phyloP scores from a whole-genome alignment of 2,888 invertebrate genomes.

The Lithophane leautieri region DNA sequence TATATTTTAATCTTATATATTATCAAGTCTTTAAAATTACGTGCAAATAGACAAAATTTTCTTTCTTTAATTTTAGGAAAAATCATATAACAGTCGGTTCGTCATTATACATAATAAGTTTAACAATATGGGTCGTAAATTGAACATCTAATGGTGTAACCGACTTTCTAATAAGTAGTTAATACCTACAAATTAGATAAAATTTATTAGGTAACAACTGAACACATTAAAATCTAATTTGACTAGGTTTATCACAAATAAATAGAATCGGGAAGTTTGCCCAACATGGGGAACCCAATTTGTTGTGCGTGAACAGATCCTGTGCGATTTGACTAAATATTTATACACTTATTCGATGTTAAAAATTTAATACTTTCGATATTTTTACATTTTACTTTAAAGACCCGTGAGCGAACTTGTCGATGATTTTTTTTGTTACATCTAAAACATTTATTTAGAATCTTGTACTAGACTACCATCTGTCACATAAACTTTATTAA shows the following conservation, averaged over 20 bases:
- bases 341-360: slow-evolving; percentile 73
- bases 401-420: slow-evolving; percentile 84
- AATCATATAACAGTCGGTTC: slow-evolving; percentile 49
- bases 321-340: slow-evolving; percentile 52
- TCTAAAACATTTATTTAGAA: slow-evolving; percentile 49
- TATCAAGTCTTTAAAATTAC: slow-evolving; percentile 83
- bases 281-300: slow-evolving; percentile 58
- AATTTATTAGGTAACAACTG: slow-evolving; percentile 41
- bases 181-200: slow-evolving; percentile 46
- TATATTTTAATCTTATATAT: slow-evolving; percentile 70
- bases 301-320: slow-evolving; percentile 62
- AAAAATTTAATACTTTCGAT: slow-evolving; percentile 58
- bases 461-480: slow-evolving; percentile 38
- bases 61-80: slow-evolving; percentile 59
- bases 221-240: slow-evolving; percentile 57
- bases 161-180: slow-evolving; percentile 35
- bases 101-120: slow-evolving; percentile 22
- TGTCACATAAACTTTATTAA: slow-evolving; percentile 40
- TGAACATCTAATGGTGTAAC: slow-evolving; percentile 44
- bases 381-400: slow-evolving; percentile 58
- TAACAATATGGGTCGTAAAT: slow-evolving; percentile 41
- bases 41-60: slow-evolving; percentile 74
- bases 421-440: slow-evolving; percentile 50
- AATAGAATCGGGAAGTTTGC: slow-evolving; percentile 52
- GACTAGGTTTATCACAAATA: slow-evolving; percentile 69